These are phyloP conservation scores for Fragum whitleyi DNA, from an alignment of 2,888 invertebrate genomes.

Conservation along the genomic window DNA sequence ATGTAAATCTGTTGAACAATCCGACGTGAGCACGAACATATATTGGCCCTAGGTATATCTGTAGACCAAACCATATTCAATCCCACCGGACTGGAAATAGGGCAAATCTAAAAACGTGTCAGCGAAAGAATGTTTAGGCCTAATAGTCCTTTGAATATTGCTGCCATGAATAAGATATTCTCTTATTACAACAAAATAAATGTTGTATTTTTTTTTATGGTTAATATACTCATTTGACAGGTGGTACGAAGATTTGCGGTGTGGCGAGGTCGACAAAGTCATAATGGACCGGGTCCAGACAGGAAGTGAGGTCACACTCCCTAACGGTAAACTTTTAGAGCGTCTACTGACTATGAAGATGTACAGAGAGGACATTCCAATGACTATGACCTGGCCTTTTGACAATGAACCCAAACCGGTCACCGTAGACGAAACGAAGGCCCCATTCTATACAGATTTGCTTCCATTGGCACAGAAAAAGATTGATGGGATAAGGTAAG, in stretches of 20 bases:
- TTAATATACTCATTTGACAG: slow-evolving; percentile 55
- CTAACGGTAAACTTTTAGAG: slow-evolving; percentile 84
- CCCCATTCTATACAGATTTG: slow-evolving; percentile 75
- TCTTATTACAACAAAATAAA: too few species aligned
- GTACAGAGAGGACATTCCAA: slow-evolving; percentile 53
- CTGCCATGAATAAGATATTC: too few species aligned
- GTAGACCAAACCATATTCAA: too few species aligned
- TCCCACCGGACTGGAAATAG: too few species aligned
- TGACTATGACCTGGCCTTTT: slow-evolving; percentile 4
- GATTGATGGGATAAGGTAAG: slow-evolving; percentile 76
- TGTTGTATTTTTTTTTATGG: too few species aligned
- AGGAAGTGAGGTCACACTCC: slow-evolving; percentile 79
- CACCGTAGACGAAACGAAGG: slow-evolving; percentile 65
- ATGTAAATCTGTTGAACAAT: too few species aligned
- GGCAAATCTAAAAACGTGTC: too few species aligned
- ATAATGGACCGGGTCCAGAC: slow-evolving; percentile 75
- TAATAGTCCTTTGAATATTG: too few species aligned
- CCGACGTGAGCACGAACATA: too few species aligned
- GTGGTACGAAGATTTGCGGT: slow-evolving; percentile 84
- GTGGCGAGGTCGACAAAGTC: slow-evolving; percentile 78
- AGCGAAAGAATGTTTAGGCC: too few species aligned
- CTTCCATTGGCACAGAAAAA: slow-evolving; percentile 78
- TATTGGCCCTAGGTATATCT: too few species aligned
- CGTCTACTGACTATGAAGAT: slow-evolving; percentile 80
- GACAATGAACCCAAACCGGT: neutral